Evolutionary conservation across 2,888 invertebrate species (phyloP).

Genomic region (Erebia ligea): DNA sequence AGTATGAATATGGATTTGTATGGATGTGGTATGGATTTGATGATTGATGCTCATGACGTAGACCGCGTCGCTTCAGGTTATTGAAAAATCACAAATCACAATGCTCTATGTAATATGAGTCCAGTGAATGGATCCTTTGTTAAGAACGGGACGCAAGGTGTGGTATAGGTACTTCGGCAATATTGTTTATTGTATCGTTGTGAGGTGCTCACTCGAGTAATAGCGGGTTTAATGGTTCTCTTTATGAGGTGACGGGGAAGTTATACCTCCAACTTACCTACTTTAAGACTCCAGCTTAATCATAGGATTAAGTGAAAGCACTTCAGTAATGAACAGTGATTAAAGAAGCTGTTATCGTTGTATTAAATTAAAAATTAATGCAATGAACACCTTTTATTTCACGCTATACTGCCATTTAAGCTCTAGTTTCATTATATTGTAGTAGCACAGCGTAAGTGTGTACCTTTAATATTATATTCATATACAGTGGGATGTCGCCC

Average conservation of each 20-base stretch:
- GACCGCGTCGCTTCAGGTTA: too few species aligned
- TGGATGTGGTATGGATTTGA: too few species aligned
- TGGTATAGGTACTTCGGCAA: slow-evolving; percentile 2
- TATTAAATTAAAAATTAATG: neutral
- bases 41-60: too few species aligned
- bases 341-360: neutral
- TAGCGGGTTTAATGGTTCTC: slow-evolving; percentile 18
- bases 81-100: too few species aligned
- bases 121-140: neutral
- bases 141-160: slow-evolving; percentile 2
- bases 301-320: slow-evolving; percentile 8
- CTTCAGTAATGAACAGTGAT: slow-evolving; percentile 11
- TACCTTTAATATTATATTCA: too few species aligned
- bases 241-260: slow-evolving; percentile 21
- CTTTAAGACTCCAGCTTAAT: slow-evolving; percentile 11
- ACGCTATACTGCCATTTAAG: neutral
- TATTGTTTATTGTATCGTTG: slow-evolving; percentile 18
- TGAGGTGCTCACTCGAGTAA: slow-evolving; percentile 8
- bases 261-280: slow-evolving; percentile 16
- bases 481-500: too few species aligned
- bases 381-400: neutral
- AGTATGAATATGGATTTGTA: too few species aligned
- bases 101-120: too few species aligned
- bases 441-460: too few species aligned
- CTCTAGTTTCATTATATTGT: neutral